Evolutionary conservation across 2,797 vertebrate species (phyloP), one percentile per base, ranked within the genome.

Genomic region (Tenualosa ilisha): DNA sequence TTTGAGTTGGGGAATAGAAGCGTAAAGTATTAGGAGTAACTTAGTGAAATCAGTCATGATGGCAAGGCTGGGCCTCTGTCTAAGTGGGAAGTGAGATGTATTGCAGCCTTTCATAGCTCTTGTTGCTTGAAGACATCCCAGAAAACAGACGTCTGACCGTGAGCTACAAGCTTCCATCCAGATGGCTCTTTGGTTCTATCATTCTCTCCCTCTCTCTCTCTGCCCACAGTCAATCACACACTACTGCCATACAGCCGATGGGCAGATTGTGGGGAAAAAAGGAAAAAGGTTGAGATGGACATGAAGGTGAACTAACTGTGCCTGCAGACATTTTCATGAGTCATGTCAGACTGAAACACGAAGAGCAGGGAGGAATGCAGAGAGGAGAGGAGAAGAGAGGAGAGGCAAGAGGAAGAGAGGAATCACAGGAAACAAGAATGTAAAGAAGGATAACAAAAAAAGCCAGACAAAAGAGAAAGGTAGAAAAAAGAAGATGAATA

Each of bases 61-160:
- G 61, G 61, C 24, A 9, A n/a, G 24, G 61, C n/a, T 26, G 7
- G n/a, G 7, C 6, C 8, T 65, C 63, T 31, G 8, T n/a, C 63
- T 65, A 8, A 11, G 63, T 61, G 24, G 63, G 63, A 65, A 63
- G 63, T 31, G 61, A 65, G 24, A 65, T 65, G 63, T 31, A 3
- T 65, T 75, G 40, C 68, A 15, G 68, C 56, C 22, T 87, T 85
- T 31, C 26, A 13, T 56, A 7, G 46, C 82, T 79, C 50, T 8
- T 81, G 43, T 51, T 61, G 11, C 82, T 87, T 65, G 65, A 56
- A 81, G 84, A 81, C 31, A 46, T 86, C 75, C 43, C 40, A 17
- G 0, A 72, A 59, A 85, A 81, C 86, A 85, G 75, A n/a, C 61
- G 46, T 87, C 51, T 86, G 31, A 81, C 88, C 53, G 37, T 83